These are phyloP conservation scores for Phaonia tiefii DNA, from an alignment of 2,888 invertebrate species.

Conservation along the genomic window DNA sequence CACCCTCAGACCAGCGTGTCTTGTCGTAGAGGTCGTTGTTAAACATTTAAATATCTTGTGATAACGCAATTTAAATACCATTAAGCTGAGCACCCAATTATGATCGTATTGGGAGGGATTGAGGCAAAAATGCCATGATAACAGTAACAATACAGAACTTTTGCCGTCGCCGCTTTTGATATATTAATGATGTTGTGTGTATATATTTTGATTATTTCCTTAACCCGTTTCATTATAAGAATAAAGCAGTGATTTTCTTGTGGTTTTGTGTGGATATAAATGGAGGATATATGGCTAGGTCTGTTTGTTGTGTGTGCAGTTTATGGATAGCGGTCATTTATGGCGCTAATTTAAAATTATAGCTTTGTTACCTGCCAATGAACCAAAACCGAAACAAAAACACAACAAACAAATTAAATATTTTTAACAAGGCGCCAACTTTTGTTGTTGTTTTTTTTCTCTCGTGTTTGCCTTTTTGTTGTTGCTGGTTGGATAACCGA, in stretches of 20 bases:
- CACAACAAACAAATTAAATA: constrained; percentile 50
- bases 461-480: constrained; percentile 19
- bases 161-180: constrained; percentile 67
- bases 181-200: constrained; percentile 61
- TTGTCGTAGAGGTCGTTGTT: constrained; percentile 1
- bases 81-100: constrained; percentile 80
- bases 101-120: constrained; percentile 62
- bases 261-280: neutral
- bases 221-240: constrained; percentile 43
- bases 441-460: constrained; percentile 32
- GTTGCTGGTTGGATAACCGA: constrained; percentile 34
- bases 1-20: neutral
- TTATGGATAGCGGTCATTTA: constrained; percentile 72
- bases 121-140: constrained; percentile 43
- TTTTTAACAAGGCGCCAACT: constrained; percentile 68
- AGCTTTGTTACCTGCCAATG: constrained; percentile 77
- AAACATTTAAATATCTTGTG: constrained; percentile 78
- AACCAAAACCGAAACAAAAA: constrained; percentile 68
- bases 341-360: constrained; percentile 78
- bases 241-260: constrained; percentile 46
- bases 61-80: constrained; percentile 79
- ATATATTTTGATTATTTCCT: constrained; percentile 61
- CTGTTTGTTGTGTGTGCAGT: neutral
- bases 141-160: constrained; percentile 49
- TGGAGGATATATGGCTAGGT: no score